Evolutionary conservation across 1,140 invertebrate species (phyloP), one percentile per base, ranked within the genome.

Genomic region (Apis florea): DNA sequence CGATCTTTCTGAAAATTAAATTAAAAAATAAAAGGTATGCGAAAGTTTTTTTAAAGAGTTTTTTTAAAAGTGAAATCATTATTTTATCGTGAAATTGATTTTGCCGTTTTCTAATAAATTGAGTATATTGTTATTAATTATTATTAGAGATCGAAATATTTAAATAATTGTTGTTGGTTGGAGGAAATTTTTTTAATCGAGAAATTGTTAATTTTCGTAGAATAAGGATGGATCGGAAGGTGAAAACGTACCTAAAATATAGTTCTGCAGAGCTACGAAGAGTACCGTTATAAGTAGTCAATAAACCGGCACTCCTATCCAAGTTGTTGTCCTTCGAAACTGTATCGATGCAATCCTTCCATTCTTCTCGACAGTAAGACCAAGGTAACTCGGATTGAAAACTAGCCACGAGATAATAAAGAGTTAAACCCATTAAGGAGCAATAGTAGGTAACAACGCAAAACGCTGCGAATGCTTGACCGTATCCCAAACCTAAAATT

Each of bases 381-480:
- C 96, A 97, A 3, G 96, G 96, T 49, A 97, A 90, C 54, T 94
- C 94, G 0, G 93, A 73, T 19, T 94, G 94, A 87, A 97, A 97
- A 67, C 96, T 96, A 87, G 94, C 94, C 3, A 94, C 93, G 79
- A 97, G 94, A 90, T 97, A 98, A 92, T 96, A 97, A 9, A 98
- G 86, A 9, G 97, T 97, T 85, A 97, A 95, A 2, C 95, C 96
- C 93, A 98, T 96, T 84, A 98, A 95, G 5, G 96, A 95, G 86
- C 97, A 97, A 92, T 98, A 98, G 91, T 98, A 98, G 0, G 95
- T 94, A 13, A 95, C 92, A 54, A 97, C 95, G 89, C 95, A 95
- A 0, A 95, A 95, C 12, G 95, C 95, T 2, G 95, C 95, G 8
- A 96, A 94, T 13, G 96, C 93, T 93, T 97, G 97, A 8, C 96